Evolutionary conservation across 2,888 invertebrate species (phyloP).

Genomic region (Idaea biselata): DNA sequence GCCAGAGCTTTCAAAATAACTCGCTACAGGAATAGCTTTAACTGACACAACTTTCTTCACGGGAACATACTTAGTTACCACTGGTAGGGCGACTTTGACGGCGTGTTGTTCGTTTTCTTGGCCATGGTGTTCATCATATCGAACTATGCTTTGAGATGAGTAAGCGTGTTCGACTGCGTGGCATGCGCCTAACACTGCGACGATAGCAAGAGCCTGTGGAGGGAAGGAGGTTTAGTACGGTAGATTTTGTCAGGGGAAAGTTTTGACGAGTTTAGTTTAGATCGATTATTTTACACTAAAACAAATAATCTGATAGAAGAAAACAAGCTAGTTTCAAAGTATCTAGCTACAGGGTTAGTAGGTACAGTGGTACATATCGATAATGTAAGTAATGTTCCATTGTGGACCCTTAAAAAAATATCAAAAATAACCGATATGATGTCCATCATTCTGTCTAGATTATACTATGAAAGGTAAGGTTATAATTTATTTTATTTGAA

Average conservation of each 20-base stretch:
- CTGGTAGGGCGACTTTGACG: constrained; percentile 20
- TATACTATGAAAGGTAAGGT: too few relatives aligned
- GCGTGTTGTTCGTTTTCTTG: background rate
- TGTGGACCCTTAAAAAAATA: too few relatives aligned
- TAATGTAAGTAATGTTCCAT: too few relatives aligned
- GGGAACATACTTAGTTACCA: constrained; percentile 16
- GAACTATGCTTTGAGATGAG: constrained; percentile 41
- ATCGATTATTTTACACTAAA: too few relatives aligned
- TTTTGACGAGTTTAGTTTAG: constrained; percentile 8
- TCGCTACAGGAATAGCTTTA: constrained; percentile 22
- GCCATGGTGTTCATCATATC: constrained; percentile 26
- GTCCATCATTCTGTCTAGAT: too few relatives aligned
- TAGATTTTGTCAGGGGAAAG: constrained; percentile 1
- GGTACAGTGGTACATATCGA: too few relatives aligned
- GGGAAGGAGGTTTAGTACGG: constrained; percentile 3
- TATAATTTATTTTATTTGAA: background rate
- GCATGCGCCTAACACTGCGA: constrained; percentile 35
- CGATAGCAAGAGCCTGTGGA: constrained; percentile 35
- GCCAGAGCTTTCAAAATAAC: constrained; percentile 21
- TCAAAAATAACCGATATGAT: too few relatives aligned
- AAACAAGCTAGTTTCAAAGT: too few relatives aligned
- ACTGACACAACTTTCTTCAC: constrained; percentile 25
- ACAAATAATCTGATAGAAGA: too few relatives aligned
- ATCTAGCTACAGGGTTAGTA: too few relatives aligned
- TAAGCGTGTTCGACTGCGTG: constrained; percentile 40